phyloP scores from a whole-genome alignment of 2,888 invertebrate genomes.

The Pyrrhia umbra region DNA sequence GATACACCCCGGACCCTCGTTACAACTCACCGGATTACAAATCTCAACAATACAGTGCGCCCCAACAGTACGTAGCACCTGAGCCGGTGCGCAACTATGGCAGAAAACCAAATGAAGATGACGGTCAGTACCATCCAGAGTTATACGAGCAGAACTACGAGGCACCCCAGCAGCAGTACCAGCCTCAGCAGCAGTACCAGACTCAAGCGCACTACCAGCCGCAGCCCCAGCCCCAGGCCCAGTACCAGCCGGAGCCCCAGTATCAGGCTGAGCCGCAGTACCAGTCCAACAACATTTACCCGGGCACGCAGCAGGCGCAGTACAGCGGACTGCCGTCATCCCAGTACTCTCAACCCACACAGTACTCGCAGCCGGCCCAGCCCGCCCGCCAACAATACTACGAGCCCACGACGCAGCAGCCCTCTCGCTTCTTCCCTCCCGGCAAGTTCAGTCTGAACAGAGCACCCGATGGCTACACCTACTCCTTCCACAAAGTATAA shows the following conservation, averaged over 20 bases:
- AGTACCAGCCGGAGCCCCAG: slow-evolving; percentile 76
- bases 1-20: slow-evolving; percentile 88
- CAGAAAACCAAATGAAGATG: slow-evolving; percentile 86
- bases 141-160: slow-evolving; percentile 86
- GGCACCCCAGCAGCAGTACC: slow-evolving; percentile 81
- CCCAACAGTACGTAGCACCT: slow-evolving; percentile 87
- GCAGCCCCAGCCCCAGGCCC: slow-evolving; percentile 77
- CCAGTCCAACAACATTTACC: slow-evolving; percentile 86
- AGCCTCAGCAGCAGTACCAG: slow-evolving; percentile 80
- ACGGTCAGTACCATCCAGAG: slow-evolving; percentile 89
- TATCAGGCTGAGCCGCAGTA: slow-evolving; percentile 78
- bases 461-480: slow-evolving; percentile 96
- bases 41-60: slow-evolving; percentile 83
- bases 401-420: slow-evolving; percentile 91
- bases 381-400: slow-evolving; percentile 87
- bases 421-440: slow-evolving; percentile 95
- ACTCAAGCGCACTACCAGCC: slow-evolving; percentile 76
- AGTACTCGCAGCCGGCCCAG: slow-evolving; percentile 69
- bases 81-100: slow-evolving; percentile 85
- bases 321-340: slow-evolving; percentile 85
- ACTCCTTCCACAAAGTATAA: slow-evolving; percentile 94
- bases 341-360: slow-evolving; percentile 75
- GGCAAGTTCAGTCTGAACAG: slow-evolving; percentile 96
- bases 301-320: slow-evolving; percentile 86
- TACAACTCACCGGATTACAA: slow-evolving; percentile 90